These are phyloP conservation scores for Mixornis gularis DNA, from an alignment of 2,113 vertebrate genomes.

Conservation along the genomic window DNA sequence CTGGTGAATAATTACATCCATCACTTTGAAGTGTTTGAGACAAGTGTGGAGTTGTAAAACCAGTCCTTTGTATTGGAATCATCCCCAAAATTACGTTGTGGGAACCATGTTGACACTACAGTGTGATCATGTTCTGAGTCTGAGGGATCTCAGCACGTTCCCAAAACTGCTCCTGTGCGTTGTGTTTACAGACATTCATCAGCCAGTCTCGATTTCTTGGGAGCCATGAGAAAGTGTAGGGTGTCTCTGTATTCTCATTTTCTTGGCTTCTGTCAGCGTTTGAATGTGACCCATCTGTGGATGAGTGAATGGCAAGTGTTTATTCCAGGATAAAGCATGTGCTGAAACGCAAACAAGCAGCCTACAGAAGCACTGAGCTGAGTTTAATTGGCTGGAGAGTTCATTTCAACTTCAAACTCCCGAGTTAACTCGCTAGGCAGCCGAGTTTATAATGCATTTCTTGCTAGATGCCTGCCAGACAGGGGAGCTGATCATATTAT, in stretches of 20 bases:
- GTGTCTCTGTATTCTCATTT: background rate
- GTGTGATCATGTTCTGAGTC: background rate
- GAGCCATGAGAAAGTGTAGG: background rate
- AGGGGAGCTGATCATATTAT: background rate
- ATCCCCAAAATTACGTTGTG: background rate
- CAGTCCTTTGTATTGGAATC: background rate
- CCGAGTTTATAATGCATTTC: background rate
- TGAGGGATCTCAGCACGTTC: background rate
- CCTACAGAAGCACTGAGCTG: background rate
- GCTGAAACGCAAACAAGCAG: background rate
- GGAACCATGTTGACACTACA: background rate
- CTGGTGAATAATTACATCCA: constrained; percentile 3
- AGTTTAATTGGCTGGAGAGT: constrained; percentile 29
- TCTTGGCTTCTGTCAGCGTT: background rate
- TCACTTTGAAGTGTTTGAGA: constrained; percentile 14
- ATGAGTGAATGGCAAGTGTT: constrained; percentile 20
- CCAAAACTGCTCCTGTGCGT: background rate
- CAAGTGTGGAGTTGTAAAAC: constrained; percentile 1
- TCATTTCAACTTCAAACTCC: constrained; percentile 35
- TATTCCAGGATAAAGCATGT: constrained; percentile 26
- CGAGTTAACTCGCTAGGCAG: background rate
- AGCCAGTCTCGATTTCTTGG: background rate
- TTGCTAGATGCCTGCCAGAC: background rate
- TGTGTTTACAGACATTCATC: background rate
- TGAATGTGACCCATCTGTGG: constrained; percentile 13